Evolutionary conservation across 2,888 invertebrate species (phyloP), one percentile per base, ranked within the genome.

Genomic region (Tolmerus cingulatus): DNA sequence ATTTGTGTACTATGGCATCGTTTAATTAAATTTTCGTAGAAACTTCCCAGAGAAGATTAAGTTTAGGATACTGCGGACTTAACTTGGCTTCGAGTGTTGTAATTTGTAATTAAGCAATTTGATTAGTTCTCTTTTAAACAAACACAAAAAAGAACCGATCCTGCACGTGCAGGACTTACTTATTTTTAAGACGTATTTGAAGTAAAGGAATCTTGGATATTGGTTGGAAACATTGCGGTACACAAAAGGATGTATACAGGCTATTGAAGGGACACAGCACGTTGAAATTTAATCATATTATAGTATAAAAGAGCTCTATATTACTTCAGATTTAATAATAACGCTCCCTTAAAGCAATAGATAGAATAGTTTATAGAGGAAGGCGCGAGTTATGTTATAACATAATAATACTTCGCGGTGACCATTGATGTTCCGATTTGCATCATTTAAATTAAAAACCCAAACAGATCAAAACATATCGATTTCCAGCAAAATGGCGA

Each of bases 1-100:
- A 81, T 81, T 79, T 55, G 51, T 81, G 81, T 81, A 81, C 34
- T 27, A 34, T 51, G 30, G 46, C 16, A 55, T 55, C 51, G 51
- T 81, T 81, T 81, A 81, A 81, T 81, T 81, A 51, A 55, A 81
- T 81, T 81, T 81, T 66, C 66, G 66, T 66, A 9, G 19, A 66
- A 66, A 66, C 66, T 66, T 66, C 27, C 66, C 66, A 66, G 27
- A 66, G 66, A 66, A 66, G 66, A 66, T 66, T 66, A 66, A 66
- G 66, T 66, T 66, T 66, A 23, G 66, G 66, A 66, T 66, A 66
- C 66, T 66, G 12, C 12, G 66, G 23, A 66, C 23, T 66, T 12
- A 66, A 66, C 66, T 66, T 66, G 66, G 66, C 66, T 66, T 66
- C 66, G 12, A 66, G 66, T 66, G 66, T 66, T 66, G 66, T 66